phyloP scores from a whole-genome alignment of 2,888 invertebrate genomes.

The Heliconius charithonia region DNA sequence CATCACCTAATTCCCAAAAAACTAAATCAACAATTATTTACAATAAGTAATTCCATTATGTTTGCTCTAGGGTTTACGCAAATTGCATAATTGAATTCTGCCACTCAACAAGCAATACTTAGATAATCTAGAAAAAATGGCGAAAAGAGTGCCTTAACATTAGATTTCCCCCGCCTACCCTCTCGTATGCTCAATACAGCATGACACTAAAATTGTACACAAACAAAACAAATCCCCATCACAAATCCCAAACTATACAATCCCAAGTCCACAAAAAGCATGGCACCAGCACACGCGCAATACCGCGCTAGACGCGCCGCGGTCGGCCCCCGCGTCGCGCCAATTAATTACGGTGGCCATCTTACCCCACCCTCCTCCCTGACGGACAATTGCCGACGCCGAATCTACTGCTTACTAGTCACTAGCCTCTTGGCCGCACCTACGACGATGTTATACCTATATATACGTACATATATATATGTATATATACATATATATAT shows the following conservation, averaged over 20 bases:
- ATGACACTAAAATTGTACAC: not conserved
- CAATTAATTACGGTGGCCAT: constrained; percentile 84
- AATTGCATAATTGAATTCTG: no score
- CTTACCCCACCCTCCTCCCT: constrained; percentile 70
- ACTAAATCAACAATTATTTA: no score
- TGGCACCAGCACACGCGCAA: constrained; percentile 65
- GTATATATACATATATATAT: not conserved
- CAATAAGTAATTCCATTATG: no score
- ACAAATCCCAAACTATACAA: not conserved
- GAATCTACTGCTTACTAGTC: constrained; percentile 67
- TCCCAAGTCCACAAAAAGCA: constrained; percentile 21
- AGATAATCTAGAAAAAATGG: no score
- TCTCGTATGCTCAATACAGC: no score
- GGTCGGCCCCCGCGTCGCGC: constrained; percentile 83
- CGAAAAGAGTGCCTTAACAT: no score
- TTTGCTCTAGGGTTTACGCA: no score
- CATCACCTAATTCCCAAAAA: no score
- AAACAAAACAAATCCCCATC: not conserved
- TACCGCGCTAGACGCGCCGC: constrained; percentile 80
- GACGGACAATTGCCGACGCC: constrained; percentile 79
- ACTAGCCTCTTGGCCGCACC: constrained; percentile 55
- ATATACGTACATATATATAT: constrained; percentile 5
- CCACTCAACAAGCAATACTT: no score
- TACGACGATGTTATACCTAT: constrained; percentile 31
- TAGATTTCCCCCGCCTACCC: no score